Evolutionary conservation across 1,140 invertebrate genomes (phyloP), one percentile per base, ranked within the genome.

Genomic region (Scaptodrosophila lebanonensis): DNA sequence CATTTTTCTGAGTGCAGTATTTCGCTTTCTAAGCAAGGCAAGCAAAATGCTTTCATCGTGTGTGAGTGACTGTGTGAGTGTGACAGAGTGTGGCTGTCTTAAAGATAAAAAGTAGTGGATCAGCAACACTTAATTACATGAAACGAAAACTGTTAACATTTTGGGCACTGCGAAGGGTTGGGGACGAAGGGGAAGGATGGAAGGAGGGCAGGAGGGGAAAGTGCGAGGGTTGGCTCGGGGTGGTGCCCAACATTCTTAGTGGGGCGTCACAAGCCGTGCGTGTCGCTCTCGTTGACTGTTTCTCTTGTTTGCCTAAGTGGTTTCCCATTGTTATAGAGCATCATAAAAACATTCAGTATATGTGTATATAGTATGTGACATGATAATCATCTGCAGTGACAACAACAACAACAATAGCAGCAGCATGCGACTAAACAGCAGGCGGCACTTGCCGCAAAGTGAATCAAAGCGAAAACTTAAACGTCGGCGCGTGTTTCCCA

Each of bases 121-220:
- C 73, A 79, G 73, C 67, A 68, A 65, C 73, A 79, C 73, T 79
- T 79, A 79, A 79, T 79, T 79, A 79, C 73, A 79, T 79, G 73
- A 79, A 79, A 79, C 65, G 73, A 79, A 79, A 77, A 77, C 66
- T 77, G 72, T 79, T 79, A 79, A 79, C 73, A 69, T 79, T 67
- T 62, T 22, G 47, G 40, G 30, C 27, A 18, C 13, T n/a, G 12
- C n/a, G 30, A 16, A 7, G 5, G 29, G 36, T 38, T 30, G 38
- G 0, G 16, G 45, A 8, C 1, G 5, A 36, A 15, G 29, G 20
- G 29, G 17, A 11, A 22, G 8, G 32, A 9, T 38, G 17, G 33
- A 25, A 25, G 3, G 3, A n/a, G 22, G 8, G 22, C 22, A 4
- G 3, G 22, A 25, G n/a, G n/a, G n/a, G n/a, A n/a, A n/a, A 8